Percentiles rank a stretch among this genome's conserved stretches.
phyloP scores from a whole-genome alignment of 2,888 invertebrate genomes.

The Ferdinandea cuprea region DNA sequence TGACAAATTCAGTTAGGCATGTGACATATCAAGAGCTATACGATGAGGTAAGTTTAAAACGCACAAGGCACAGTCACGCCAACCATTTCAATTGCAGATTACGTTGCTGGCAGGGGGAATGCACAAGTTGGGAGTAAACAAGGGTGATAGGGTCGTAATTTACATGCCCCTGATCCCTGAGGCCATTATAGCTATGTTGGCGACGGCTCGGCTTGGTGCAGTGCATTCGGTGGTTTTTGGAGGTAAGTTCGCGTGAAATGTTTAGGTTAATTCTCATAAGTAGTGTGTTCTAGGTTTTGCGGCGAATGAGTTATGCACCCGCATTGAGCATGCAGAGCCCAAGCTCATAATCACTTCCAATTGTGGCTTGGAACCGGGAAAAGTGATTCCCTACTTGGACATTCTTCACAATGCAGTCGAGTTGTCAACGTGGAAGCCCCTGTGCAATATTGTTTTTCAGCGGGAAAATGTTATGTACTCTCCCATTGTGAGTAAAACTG shows the following conservation, averaged over 20 bases:
- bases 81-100: slow-evolving; percentile 73
- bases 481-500: slow-evolving; percentile 86
- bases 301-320: slow-evolving; percentile 91
- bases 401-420: slow-evolving; percentile 86
- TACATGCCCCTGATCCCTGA: slow-evolving; percentile 98
- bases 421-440: slow-evolving; percentile 88
- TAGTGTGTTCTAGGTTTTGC: slow-evolving; percentile 89
- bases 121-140: slow-evolving; percentile 89
- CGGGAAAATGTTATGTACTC: slow-evolving; percentile 87
- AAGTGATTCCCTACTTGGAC: slow-evolving; percentile 86
- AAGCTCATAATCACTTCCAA: slow-evolving; percentile 95
- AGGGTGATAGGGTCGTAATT: slow-evolving; percentile 93
- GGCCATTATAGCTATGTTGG: slow-evolving; percentile 94
- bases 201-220: slow-evolving; percentile 93
- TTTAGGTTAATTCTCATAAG: neutral
- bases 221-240: slow-evolving; percentile 98
- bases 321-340: slow-evolving; percentile 95
- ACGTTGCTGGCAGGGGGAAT: slow-evolving; percentile 91
- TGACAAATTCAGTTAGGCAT: slow-evolving; percentile 89
- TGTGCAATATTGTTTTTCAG: slow-evolving; percentile 93
- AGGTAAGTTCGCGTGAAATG: slow-evolving; percentile 84
- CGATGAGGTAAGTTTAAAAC: slow-evolving; percentile 87
- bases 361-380: slow-evolving; percentile 94
- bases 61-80: neutral
- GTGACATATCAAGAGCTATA: slow-evolving; percentile 92